These are phyloP conservation scores for Pangasius larnaudii DNA, from an alignment of 2,797 vertebrate species.

Conservation along the genomic window DNA sequence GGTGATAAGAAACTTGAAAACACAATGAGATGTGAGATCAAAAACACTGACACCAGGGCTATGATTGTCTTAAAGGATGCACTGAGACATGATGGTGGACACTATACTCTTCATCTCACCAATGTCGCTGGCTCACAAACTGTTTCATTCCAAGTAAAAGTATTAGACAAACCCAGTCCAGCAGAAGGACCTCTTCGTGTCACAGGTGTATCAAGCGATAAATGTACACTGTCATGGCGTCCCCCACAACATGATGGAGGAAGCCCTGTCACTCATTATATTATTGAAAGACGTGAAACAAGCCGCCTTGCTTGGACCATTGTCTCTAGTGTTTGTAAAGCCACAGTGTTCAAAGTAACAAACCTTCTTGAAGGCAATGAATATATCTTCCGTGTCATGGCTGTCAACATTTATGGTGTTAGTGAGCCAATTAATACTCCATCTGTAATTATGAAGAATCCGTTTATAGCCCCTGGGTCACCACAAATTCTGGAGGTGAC, in stretches of 20 bases:
- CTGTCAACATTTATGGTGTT: constrained; percentile 89
- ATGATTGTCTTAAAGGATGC: constrained; percentile 92
- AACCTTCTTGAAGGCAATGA: constrained; percentile 96
- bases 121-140: constrained; percentile 92
- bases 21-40: constrained; percentile 89
- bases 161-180: constrained; percentile 89
- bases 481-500: constrained; percentile 90
- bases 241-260: constrained; percentile 93
- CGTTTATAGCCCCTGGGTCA: constrained; percentile 88
- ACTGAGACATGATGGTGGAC: constrained; percentile 88
- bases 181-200: constrained; percentile 89
- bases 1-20: constrained; percentile 91
- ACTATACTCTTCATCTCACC: constrained; percentile 87
- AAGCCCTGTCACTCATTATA: constrained; percentile 89
- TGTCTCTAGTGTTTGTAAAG: constrained; percentile 84
- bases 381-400: constrained; percentile 95
- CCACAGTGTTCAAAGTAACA: constrained; percentile 88
- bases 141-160: constrained; percentile 87
- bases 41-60: constrained; percentile 89
- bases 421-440: constrained; percentile 86
- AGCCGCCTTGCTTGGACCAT: constrained; percentile 95
- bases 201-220: constrained; percentile 89
- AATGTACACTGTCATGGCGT: constrained; percentile 89
- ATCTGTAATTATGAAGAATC: constrained; percentile 89
- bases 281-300: constrained; percentile 95